phyloP scores from a whole-genome alignment of 2,113 vertebrate genomes.

The Tursiops truncatus region DNA sequence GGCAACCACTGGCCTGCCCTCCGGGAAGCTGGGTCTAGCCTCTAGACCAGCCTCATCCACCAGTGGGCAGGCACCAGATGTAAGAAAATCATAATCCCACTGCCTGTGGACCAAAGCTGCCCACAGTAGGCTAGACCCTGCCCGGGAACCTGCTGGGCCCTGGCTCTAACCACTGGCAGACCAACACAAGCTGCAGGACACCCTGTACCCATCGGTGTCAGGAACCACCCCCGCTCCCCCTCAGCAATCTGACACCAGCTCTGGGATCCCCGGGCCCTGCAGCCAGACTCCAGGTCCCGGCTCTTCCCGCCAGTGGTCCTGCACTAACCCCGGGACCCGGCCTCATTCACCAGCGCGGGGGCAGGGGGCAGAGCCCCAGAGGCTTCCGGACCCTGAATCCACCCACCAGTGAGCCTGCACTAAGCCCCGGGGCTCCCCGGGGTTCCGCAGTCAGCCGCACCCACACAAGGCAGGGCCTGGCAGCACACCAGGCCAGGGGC shows the following conservation, averaged over 20 bases:
- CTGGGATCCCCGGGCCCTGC: not conserved
- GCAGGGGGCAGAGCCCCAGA: not conserved
- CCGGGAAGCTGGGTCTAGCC: not conserved
- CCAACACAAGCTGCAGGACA: not conserved
- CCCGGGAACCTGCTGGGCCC: not conserved
- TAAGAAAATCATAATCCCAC: not conserved
- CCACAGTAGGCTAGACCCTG: not conserved
- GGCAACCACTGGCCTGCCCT: not conserved
- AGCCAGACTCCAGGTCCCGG: not conserved
- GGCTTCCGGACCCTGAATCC: not conserved
- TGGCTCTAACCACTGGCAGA: not conserved
- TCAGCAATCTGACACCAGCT: not conserved
- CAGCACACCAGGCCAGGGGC: not conserved
- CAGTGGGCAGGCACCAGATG: not conserved
- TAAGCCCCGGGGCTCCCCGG: not conserved
- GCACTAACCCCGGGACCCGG: not conserved
- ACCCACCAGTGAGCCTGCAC: not conserved
- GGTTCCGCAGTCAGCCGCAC: not conserved
- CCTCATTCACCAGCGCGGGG: not conserved
- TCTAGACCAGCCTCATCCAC: not conserved
- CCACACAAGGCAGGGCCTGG: not conserved
- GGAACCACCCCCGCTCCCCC: fast-evolving
- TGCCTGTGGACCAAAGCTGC: not conserved
- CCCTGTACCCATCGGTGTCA: not conserved
- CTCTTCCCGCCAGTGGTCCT: not conserved